A percentile compares a stretch with the other conserved stretches of the same genome.
phyloP scores from a whole-genome alignment of 2,113 vertebrate species.

The Megaptera novaeangliae region DNA sequence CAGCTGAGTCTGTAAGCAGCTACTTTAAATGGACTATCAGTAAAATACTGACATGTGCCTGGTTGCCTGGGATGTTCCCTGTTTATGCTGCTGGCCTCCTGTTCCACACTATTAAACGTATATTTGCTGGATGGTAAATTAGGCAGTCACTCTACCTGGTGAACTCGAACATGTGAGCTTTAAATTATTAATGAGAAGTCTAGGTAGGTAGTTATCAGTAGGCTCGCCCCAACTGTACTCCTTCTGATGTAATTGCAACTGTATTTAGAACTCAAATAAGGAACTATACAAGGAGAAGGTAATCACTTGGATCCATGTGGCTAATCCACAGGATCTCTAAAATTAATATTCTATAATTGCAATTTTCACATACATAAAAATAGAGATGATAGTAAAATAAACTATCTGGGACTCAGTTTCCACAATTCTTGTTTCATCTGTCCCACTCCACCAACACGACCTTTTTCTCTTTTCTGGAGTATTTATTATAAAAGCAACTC shows the following conservation, averaged over 20 bases:
- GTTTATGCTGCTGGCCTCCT: not conserved
- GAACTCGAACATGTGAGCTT: not conserved
- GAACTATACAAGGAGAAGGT: not conserved
- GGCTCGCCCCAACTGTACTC: not conserved
- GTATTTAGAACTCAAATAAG: not conserved
- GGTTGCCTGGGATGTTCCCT: not conserved
- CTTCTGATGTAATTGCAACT: not conserved
- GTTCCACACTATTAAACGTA: not conserved
- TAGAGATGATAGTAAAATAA: not conserved
- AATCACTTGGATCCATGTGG: not conserved
- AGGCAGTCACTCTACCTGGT: not conserved
- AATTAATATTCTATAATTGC: not conserved
- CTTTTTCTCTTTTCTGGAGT: not conserved
- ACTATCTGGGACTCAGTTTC: not conserved
- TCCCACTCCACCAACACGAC: fast-evolving
- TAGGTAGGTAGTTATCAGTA: not conserved
- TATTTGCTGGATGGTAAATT: not conserved
- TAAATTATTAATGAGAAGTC: not conserved
- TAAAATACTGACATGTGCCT: not conserved
- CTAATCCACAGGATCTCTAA: not conserved
- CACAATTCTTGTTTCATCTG: not conserved
- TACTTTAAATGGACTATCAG: not conserved
- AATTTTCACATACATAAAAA: not conserved
- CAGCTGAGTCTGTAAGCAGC: not conserved
- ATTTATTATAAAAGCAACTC: not conserved